Evolutionary conservation across 2,113 vertebrate genomes (phyloP).

Genomic region (Melozone crissalis): DNA sequence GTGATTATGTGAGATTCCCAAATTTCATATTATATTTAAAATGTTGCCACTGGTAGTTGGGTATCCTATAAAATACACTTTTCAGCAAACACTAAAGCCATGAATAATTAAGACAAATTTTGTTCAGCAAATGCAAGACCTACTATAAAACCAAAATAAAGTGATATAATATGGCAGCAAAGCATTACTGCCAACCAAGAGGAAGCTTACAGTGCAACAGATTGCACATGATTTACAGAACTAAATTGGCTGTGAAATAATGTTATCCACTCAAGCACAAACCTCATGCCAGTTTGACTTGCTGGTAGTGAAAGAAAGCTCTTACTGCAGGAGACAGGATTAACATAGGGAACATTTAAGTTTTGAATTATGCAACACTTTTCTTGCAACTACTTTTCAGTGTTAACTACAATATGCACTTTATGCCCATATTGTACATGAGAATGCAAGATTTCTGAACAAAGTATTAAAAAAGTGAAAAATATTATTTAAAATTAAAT

Average conservation of each 20-base stretch:
- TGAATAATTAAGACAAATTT: slow-evolving; percentile 22
- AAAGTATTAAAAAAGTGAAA: not conserved
- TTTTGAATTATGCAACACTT: not conserved
- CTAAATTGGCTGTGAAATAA: slow-evolving; percentile 66
- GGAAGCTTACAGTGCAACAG: slow-evolving; percentile 7
- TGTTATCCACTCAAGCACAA: slow-evolving; percentile 50
- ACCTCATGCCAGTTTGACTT: not conserved
- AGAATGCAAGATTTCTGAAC: not conserved
- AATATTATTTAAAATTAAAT: not conserved
- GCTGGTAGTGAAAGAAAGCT: not conserved
- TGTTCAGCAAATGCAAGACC: not conserved
- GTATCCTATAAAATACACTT: not conserved
- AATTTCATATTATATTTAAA: slow-evolving; percentile 2
- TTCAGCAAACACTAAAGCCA: not conserved
- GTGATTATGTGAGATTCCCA: not conserved
- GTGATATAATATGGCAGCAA: not conserved
- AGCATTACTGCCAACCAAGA: not conserved
- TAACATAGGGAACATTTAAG: not conserved
- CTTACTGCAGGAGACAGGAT: not conserved
- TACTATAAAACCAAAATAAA: not conserved
- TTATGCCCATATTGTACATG: not conserved
- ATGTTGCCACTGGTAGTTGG: not conserved
- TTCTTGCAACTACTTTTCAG: not conserved
- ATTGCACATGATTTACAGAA: slow-evolving; percentile 29
- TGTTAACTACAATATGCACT: not conserved